Percentiles rank a stretch among this genome's conserved stretches.
Evolutionary conservation across 1,140 invertebrate species (phyloP).

Genomic region (Zaprionus nigranus): DNA sequence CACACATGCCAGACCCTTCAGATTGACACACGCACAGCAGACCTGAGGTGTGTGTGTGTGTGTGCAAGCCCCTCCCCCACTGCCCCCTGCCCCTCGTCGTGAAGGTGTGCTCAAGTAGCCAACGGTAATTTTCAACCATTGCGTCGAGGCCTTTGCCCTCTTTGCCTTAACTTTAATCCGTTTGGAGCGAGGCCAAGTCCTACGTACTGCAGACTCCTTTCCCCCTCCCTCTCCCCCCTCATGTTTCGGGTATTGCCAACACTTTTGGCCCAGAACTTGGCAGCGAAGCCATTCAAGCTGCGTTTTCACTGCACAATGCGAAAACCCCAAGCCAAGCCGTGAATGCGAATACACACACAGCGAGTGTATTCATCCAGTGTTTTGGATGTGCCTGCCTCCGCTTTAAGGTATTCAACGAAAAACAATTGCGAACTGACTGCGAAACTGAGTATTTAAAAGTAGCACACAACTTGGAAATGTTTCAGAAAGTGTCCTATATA

Average conservation of each 20-base stretch:
- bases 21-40: slow-evolving; percentile 55
- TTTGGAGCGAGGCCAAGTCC: slow-evolving; percentile 29
- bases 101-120: slow-evolving; percentile 50
- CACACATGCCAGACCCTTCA: slow-evolving; percentile 6
- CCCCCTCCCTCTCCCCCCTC: background rate
- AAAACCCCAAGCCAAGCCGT: slow-evolving; percentile 18
- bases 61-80: background rate
- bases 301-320: slow-evolving; percentile 21
- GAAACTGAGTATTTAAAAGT: too few relatives aligned
- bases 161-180: slow-evolving; percentile 31
- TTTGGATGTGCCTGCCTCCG: background rate
- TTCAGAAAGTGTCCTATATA: too few relatives aligned
- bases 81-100: background rate
- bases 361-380: slow-evolving; percentile 7
- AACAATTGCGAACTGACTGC: too few relatives aligned
- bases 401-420: background rate
- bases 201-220: background rate
- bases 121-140: slow-evolving; percentile 44
- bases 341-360: background rate
- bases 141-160: slow-evolving; percentile 48
- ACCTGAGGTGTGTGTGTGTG: slow-evolving; percentile 22
- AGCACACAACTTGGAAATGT: background rate
- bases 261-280: slow-evolving; percentile 36
- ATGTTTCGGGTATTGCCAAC: slow-evolving; percentile 8
- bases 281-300: slow-evolving; percentile 31